Percentiles rank a stretch among this genome's conserved stretches.
Evolutionary conservation across 2,888 invertebrate genomes (phyloP).

Genomic region (Dorcus parallelipipedus): DNA sequence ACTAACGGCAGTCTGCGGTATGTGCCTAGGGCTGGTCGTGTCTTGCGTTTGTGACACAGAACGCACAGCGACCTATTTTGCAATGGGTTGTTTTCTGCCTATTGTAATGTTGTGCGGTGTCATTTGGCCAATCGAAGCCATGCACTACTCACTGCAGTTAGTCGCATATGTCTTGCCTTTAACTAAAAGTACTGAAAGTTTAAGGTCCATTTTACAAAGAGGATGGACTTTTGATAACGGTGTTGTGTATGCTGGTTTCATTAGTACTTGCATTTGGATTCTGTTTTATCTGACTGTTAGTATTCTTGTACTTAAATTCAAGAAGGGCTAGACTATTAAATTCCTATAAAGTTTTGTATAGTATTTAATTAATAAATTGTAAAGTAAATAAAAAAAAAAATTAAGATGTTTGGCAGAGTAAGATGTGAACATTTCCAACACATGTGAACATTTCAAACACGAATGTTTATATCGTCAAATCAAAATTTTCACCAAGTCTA

Average conservation of each 20-base stretch:
- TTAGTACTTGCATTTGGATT: slow-evolving; percentile 78
- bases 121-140: slow-evolving; percentile 93
- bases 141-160: slow-evolving; percentile 64
- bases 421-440: no score
- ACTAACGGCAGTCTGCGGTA: slow-evolving; percentile 85
- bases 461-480: no score
- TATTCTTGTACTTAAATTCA: slow-evolving; percentile 76
- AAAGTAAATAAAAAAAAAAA: no score
- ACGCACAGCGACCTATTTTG: slow-evolving; percentile 79
- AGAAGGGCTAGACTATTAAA: slow-evolving; percentile 52
- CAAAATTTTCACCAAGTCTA: no score
- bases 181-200: slow-evolving; percentile 83
- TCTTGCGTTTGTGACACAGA: slow-evolving; percentile 78
- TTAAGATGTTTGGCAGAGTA: no score
- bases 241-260: slow-evolving; percentile 76
- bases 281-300: slow-evolving; percentile 69
- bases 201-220: slow-evolving; percentile 78
- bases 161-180: slow-evolving; percentile 76
- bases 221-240: slow-evolving; percentile 75
- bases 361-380: no score
- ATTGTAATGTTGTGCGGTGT: slow-evolving; percentile 85
- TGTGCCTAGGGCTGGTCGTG: slow-evolving; percentile 88
- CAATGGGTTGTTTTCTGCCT: slow-evolving; percentile 81
- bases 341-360: no score
- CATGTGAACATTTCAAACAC: no score